Percentiles rank a stretch among this genome's conserved stretches.
phyloP scores from a whole-genome alignment of 2,888 invertebrate genomes.

The Stenchaetothrips biformis region DNA sequence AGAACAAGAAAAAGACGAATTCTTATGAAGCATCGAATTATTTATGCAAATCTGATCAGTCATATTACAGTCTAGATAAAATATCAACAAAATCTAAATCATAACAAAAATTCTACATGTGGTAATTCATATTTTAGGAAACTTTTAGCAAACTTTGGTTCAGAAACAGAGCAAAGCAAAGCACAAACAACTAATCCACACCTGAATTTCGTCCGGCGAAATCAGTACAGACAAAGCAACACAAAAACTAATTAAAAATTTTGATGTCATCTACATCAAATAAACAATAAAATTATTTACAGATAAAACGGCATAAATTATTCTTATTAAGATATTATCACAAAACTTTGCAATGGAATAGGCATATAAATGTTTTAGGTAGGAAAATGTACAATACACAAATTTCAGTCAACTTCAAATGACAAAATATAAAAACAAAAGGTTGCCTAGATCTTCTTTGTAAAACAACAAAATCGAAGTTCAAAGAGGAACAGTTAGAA shows the following conservation, averaged over 20 bases:
- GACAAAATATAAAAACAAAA: not conserved
- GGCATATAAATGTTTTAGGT: not conserved
- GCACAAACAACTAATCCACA: too few relatives aligned
- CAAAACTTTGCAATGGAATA: slow-evolving; percentile 1
- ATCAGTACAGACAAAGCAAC: not conserved
- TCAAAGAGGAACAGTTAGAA: not conserved
- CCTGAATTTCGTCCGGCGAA: slow-evolving; percentile 4
- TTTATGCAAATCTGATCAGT: too few relatives aligned
- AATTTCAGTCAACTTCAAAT: not conserved
- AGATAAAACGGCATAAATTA: slow-evolving; percentile 9
- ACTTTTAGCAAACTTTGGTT: too few relatives aligned
- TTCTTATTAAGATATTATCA: not conserved
- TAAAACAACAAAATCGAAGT: not conserved
- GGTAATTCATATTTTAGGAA: too few relatives aligned
- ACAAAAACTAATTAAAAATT: not conserved
- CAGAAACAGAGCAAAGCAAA: not conserved
- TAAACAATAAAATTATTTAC: not conserved
- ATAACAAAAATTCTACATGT: too few relatives aligned
- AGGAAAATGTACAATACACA: not conserved
- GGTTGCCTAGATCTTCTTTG: not conserved
- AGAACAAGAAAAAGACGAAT: too few relatives aligned
- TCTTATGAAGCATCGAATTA: too few relatives aligned
- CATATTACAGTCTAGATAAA: too few relatives aligned
- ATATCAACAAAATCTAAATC: too few relatives aligned
- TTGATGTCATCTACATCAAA: not conserved